Conservation (phyloP, 2,888 invertebrate species). For the Asteroscopus sphinx region DNA sequence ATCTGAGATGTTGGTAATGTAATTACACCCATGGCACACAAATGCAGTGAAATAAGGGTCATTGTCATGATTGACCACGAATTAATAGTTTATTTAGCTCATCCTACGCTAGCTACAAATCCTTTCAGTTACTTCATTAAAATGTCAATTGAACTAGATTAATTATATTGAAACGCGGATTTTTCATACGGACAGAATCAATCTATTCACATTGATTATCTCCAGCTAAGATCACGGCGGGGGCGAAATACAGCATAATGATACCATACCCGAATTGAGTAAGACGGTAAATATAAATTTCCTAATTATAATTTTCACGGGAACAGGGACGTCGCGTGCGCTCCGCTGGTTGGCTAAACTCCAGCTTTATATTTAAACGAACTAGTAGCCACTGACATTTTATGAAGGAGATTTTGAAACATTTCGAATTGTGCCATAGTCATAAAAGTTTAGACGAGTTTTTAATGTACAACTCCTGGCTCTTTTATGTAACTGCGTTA, state of each 20-base stretch:
- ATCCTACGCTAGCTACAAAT: constrained; percentile 4
- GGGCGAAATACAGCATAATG: constrained; percentile 41
- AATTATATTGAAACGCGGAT: constrained; percentile 4
- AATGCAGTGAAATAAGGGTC: neutral
- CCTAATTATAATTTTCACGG: constrained; percentile 86
- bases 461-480: constrained; percentile 9
- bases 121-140: constrained; percentile 13
- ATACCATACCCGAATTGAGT: constrained; percentile 65
- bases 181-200: constrained; percentile 4
- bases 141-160: constrained; percentile 10
- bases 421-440: constrained; percentile 59
- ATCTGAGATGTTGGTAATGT: no score
- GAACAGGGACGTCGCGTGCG: constrained; percentile 76
- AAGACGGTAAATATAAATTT: constrained; percentile 78
- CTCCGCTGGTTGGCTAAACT: constrained; percentile 74
- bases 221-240: constrained; percentile 18
- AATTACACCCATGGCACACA: neutral
- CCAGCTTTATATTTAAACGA: constrained; percentile 82
- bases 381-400: constrained; percentile 74
- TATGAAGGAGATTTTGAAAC: constrained; percentile 73
- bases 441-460: constrained; percentile 38
- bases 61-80: constrained; percentile 10
- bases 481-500: constrained; percentile 20
- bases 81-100: constrained; percentile 10
- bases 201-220: constrained; percentile 20